These are phyloP conservation scores for Oncorhynchus clarkii DNA, from an alignment of 2,113 vertebrate species.

Conservation along the genomic window DNA sequence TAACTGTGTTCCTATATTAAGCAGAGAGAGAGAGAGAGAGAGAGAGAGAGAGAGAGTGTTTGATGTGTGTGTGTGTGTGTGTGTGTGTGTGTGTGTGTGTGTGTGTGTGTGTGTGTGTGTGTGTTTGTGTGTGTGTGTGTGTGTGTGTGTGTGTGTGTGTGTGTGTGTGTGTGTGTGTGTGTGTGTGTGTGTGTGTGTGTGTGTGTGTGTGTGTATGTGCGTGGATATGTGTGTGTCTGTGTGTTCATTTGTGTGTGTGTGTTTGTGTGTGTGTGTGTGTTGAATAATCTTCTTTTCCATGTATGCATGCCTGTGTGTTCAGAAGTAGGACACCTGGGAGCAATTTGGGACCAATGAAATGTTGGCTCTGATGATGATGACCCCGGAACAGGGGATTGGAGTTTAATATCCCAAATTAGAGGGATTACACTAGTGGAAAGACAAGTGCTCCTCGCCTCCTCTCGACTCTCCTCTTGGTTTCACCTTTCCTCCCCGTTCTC, in stretches of 20 bases:
- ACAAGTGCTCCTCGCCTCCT: constrained; percentile 45
- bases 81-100: neutral
- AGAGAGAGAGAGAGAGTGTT: too few relatives aligned
- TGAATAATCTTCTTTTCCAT: neutral
- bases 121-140: too few relatives aligned
- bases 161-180: too few relatives aligned
- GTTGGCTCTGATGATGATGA: constrained; percentile 58
- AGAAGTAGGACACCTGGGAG: constrained; percentile 54
- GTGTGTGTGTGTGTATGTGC: too few relatives aligned
- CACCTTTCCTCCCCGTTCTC: neutral
- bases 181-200: constrained; percentile 7
- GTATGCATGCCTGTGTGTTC: constrained; percentile 1
- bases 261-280: too few relatives aligned
- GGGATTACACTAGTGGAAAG: constrained; percentile 61
- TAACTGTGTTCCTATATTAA: too few relatives aligned
- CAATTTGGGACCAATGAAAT: constrained; percentile 52
- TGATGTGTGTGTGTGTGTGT: neutral
- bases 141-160: too few relatives aligned
- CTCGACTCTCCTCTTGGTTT: constrained; percentile 13
- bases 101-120: constrained; percentile 3
- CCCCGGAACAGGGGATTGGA: constrained; percentile 52
- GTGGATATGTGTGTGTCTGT: too few relatives aligned
- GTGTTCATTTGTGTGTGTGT: constrained; percentile 2
- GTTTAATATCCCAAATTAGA: constrained; percentile 67
- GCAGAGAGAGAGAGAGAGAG: too few relatives aligned